phyloP scores from a whole-genome alignment of 2,113 vertebrate genomes.

The Pristiophorus japonicus region DNA sequence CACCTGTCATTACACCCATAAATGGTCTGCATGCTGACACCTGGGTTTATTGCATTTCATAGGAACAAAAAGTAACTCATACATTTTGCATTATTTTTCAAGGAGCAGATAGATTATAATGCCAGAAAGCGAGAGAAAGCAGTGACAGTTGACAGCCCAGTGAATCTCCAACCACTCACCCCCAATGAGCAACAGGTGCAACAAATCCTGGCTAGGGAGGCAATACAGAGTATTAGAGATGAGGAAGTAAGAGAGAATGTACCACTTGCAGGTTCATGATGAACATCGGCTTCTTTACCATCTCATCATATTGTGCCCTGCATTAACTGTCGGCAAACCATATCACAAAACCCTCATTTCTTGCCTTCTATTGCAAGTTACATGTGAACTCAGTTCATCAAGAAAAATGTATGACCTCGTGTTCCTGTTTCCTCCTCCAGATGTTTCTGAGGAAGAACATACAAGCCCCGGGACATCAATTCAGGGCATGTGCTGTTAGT shows the following conservation, averaged over 20 bases:
- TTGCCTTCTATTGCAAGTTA: not conserved
- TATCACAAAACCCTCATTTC: not conserved
- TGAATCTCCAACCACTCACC: not conserved
- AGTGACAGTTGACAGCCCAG: not conserved
- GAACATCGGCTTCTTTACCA: not conserved
- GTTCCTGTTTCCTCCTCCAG: not conserved
- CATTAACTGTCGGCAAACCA: not conserved
- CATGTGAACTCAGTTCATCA: not conserved
- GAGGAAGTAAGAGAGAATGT: not conserved
- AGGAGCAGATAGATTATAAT: not conserved
- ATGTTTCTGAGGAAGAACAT: not conserved
- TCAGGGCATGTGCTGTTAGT: not conserved
- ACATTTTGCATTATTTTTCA: not conserved
- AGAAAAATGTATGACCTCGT: not conserved
- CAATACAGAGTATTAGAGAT: not conserved
- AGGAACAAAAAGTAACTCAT: not conserved
- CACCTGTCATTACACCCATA: not conserved
- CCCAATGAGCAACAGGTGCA: not conserved
- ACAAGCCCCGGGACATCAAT: not conserved
- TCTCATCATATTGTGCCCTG: not conserved
- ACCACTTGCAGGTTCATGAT: not conserved
- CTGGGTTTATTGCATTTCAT: not conserved
- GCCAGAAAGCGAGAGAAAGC: not conserved
- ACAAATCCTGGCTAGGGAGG: not conserved
- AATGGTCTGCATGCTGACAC: not conserved